Evolutionary conservation across 2,113 vertebrate genomes (phyloP).

Genomic region (Phocoena sinus): DNA sequence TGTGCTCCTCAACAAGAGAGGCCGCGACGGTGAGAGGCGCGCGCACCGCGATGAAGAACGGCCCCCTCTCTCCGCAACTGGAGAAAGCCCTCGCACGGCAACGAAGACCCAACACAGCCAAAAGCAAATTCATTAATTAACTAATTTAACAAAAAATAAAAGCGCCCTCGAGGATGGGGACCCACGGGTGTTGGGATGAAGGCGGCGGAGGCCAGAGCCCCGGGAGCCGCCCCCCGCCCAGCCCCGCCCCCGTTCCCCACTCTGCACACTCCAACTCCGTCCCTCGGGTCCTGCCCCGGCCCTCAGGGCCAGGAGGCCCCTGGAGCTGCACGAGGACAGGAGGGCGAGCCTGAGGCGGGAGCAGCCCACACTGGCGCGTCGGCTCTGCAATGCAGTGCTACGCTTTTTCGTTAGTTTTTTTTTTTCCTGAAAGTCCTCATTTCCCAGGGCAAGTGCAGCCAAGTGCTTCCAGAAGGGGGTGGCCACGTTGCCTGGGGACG

Average conservation of each 20-base stretch:
- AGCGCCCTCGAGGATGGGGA: rapidly evolving
- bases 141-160: no score
- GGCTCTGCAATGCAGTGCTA: constrained; percentile 78
- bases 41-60: no score
- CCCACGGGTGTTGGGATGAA: rapidly evolving
- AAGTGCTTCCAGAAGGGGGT: not conserved
- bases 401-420: not conserved
- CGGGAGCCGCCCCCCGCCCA: not conserved
- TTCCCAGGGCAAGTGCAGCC: constrained; percentile 40
- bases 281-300: not conserved
- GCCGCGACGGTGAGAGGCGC: no score
- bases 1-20: no score
- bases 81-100: no score
- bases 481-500: not conserved
- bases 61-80: no score
- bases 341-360: not conserved
- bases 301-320: not conserved
- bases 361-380: not conserved
- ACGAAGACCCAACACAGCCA: no score
- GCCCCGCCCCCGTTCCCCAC: not conserved
- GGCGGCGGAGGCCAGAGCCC: rapidly evolving
- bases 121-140: no score
- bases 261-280: no score
- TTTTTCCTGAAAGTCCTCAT: constrained; percentile 49
- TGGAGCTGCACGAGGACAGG: not conserved